phyloP scores from a whole-genome alignment of 2,888 invertebrate species.

The Gasteruption jaculator region DNA sequence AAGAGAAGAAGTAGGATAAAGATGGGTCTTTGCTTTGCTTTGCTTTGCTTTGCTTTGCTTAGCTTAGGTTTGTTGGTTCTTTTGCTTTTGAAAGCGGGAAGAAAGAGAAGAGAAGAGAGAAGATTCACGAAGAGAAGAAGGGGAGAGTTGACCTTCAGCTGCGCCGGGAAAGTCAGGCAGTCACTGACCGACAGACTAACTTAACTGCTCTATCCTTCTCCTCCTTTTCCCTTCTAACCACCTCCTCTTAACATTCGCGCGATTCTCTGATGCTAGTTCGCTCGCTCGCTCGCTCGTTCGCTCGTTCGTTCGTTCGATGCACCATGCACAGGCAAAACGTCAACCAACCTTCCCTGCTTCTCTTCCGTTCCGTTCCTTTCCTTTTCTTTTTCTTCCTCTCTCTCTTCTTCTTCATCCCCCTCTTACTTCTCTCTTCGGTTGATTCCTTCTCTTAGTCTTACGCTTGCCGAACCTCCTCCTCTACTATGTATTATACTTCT shows the following conservation, averaged over 20 bases:
- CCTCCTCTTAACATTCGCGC: slow-evolving; percentile 23
- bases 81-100: too few species aligned
- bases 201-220: slow-evolving; percentile 48
- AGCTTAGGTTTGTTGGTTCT: too few species aligned
- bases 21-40: slow-evolving; percentile 1
- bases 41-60: too few species aligned
- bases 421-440: slow-evolving; percentile 16
- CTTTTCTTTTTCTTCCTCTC: slow-evolving; percentile 8
- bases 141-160: slow-evolving; percentile 50
- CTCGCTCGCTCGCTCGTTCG: slow-evolving; percentile 17
- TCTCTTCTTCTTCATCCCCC: slow-evolving; percentile 15
- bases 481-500: too few species aligned
- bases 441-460: slow-evolving; percentile 1
- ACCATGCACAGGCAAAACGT: slow-evolving; percentile 30
- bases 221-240: slow-evolving; percentile 35
- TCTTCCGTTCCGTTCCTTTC: slow-evolving; percentile 14
- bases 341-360: slow-evolving; percentile 10
- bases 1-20: slow-evolving; percentile 11
- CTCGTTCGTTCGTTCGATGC: slow-evolving; percentile 42
- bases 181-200: slow-evolving; percentile 53
- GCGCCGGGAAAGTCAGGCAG: slow-evolving; percentile 51
- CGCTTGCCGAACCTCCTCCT: too few species aligned
- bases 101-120: slow-evolving; percentile 14
- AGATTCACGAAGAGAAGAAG: slow-evolving; percentile 26
- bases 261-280: slow-evolving; percentile 28